Conservation (phyloP, 2,113 vertebrate species). For the Scophthalmus maximus region DNA sequence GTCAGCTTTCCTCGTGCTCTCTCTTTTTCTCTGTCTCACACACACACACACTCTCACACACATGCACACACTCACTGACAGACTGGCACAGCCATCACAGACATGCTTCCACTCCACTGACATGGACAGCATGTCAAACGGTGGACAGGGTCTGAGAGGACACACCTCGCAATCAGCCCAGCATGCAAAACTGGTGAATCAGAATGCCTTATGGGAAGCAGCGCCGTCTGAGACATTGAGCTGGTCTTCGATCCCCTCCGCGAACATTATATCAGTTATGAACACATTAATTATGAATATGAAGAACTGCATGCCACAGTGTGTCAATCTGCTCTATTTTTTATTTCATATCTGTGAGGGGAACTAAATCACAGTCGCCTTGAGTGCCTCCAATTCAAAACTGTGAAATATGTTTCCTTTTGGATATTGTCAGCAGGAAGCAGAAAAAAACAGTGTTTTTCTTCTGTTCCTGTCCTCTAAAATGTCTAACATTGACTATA, state of each 20-base stretch:
- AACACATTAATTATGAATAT: conserved; percentile 44
- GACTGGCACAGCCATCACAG: conserved; percentile 50
- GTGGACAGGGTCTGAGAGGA: conserved; percentile 40
- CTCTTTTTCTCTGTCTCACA: not conserved
- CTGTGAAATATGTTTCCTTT: not conserved
- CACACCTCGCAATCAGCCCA: conserved; percentile 53
- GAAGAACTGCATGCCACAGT: not conserved
- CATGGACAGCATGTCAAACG: conserved; percentile 65
- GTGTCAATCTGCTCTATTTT: not conserved
- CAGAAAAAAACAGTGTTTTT: no score
- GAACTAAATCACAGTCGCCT: not conserved
- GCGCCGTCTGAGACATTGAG: conserved; percentile 10
- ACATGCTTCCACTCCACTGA: conserved; percentile 52
- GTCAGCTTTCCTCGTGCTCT: not conserved
- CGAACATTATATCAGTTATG: conserved; percentile 33
- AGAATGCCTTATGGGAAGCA: conserved; percentile 43
- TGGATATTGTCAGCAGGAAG: not conserved
- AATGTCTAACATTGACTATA: no score
- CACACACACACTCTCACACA: conserved; percentile 14
- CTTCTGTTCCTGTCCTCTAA: no score
- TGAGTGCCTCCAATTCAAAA: not conserved
- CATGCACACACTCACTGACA: conserved; percentile 28
- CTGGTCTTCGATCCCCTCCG: conserved; percentile 12
- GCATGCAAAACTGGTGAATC: conserved; percentile 51
- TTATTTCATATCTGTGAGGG: not conserved